phyloP scores from a whole-genome alignment of 1,140 invertebrate genomes.

The Brachionus manjavacas region DNA sequence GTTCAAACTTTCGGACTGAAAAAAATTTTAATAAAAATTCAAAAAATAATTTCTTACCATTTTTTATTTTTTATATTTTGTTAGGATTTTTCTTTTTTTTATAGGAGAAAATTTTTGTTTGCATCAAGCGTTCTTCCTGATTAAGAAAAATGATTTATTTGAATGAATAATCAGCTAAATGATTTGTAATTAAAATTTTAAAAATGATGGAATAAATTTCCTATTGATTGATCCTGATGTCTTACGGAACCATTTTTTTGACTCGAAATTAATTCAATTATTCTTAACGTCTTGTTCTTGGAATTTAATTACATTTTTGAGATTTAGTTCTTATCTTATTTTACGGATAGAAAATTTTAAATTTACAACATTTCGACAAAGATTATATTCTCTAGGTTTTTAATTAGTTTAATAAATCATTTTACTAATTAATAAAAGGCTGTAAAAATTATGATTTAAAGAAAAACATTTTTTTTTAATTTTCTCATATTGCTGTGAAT shows the following conservation, averaged over 20 bases:
- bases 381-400: neutral
- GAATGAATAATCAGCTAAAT: neutral
- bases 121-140: neutral
- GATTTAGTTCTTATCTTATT: neutral
- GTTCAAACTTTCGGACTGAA: conserved; percentile 10
- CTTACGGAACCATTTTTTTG: neutral
- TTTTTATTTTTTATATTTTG: neutral
- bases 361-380: neutral
- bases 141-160: neutral
- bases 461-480: no score
- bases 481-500: no score
- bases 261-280: neutral
- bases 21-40: neutral
- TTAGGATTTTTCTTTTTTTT: neutral
- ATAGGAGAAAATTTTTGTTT: neutral
- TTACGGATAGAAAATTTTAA: neutral
- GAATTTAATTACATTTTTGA: neutral
- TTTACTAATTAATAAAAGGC: no score
- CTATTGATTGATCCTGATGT: neutral
- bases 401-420: neutral
- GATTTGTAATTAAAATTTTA: neutral
- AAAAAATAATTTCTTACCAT: neutral
- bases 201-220: neutral
- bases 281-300: neutral
- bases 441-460: no score